Conservation (phyloP, 2,888 invertebrate genomes). For the Microctonus aethiopoides region DNA sequence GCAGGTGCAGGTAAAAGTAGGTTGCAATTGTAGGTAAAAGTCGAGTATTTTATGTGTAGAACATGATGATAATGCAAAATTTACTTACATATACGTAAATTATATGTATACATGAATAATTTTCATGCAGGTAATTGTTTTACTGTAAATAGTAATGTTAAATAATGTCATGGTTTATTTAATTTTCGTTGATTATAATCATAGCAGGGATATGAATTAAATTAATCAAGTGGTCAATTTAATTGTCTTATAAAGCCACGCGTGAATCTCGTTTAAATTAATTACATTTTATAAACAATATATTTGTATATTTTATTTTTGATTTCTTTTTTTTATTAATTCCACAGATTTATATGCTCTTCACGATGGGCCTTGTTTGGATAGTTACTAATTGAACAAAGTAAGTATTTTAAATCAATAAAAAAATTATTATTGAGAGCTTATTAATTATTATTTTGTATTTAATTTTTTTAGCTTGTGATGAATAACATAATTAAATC, state of each 20-base stretch:
- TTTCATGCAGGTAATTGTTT: conserved; percentile 15
- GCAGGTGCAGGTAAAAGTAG: conserved; percentile 37
- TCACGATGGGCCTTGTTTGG: background rate
- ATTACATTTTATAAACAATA: background rate
- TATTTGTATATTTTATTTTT: background rate
- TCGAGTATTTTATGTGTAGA: conserved; percentile 9
- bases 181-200: background rate
- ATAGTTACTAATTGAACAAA: background rate
- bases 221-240: background rate
- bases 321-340: background rate
- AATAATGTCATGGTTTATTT: conserved; percentile 27
- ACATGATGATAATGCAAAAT: conserved; percentile 17
- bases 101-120: too few species aligned
- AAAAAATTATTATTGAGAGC: too few species aligned
- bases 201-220: background rate
- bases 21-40: conserved; percentile 34
- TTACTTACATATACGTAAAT: conserved; percentile 27
- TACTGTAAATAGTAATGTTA: conserved; percentile 27
- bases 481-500: background rate
- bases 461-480: background rate
- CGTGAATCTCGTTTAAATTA: background rate
- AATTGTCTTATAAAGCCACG: background rate
- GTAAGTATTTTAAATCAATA: background rate
- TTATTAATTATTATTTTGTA: background rate
- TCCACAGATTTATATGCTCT: background rate